A percentile compares a stretch with the other conserved stretches of the same genome.
Conservation (phyloP, 2,797 vertebrate genomes). For the Anguilla anguilla region DNA sequence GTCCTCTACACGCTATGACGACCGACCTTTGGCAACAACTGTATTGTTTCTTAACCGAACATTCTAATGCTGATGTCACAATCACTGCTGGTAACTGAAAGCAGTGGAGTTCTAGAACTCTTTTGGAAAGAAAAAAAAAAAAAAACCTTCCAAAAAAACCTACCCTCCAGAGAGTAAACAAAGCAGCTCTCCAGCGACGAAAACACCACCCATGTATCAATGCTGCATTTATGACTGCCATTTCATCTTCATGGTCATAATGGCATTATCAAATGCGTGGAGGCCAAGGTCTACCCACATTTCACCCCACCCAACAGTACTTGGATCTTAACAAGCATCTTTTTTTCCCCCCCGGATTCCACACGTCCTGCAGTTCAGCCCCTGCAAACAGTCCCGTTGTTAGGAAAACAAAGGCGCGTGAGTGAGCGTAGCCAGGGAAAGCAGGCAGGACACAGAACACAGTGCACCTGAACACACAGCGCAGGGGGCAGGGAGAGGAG, state of each 20-base stretch:
- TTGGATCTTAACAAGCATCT: neutral
- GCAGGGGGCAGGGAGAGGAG: neutral
- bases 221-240: slow-evolving; percentile 54
- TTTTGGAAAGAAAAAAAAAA: no score
- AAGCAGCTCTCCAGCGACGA: slow-evolving; percentile 69
- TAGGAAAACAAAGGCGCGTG: neutral
- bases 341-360: no score
- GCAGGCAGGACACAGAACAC: neutral
- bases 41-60: neutral
- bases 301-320: slow-evolving; percentile 4
- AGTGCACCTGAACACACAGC: neutral
- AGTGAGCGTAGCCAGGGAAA: neutral
- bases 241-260: slow-evolving; percentile 52
- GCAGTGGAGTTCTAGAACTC: no score
- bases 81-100: no score
- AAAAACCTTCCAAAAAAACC: no score
- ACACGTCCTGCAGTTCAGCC: neutral
- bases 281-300: slow-evolving; percentile 53
- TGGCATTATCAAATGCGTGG: slow-evolving; percentile 25
- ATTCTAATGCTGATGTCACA: no score
- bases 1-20: neutral
- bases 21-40: neutral
- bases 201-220: slow-evolving; percentile 55
- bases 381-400: neutral
- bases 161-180: slow-evolving; percentile 55